phyloP scores from a whole-genome alignment of 2,113 vertebrate species.

The Micronycteris hirsuta region DNA sequence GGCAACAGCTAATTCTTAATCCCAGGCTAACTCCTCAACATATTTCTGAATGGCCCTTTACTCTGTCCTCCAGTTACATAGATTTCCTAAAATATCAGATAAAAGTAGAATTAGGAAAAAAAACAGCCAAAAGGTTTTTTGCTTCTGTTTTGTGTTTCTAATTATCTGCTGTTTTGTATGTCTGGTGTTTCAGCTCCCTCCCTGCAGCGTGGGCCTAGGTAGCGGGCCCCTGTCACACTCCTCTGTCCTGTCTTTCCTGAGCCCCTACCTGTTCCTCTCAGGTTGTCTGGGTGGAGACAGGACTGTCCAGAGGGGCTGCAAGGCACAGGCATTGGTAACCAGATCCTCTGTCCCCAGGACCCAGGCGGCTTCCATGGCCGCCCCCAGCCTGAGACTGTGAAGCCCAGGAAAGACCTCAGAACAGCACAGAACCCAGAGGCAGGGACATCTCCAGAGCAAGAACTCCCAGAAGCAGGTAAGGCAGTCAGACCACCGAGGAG shows the following conservation, averaged over 20 bases:
- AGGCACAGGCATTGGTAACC: background rate
- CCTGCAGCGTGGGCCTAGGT: background rate
- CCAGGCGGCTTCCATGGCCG: background rate
- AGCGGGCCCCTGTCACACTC: background rate
- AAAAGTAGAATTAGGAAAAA: background rate
- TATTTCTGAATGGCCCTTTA: background rate
- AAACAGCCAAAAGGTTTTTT: background rate
- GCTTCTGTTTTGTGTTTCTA: background rate
- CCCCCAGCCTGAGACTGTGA: background rate
- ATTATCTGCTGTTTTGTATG: background rate
- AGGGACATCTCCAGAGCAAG: fast-evolving
- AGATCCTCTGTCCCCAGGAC: constrained; percentile 1
- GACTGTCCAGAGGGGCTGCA: background rate
- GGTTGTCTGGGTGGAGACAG: background rate
- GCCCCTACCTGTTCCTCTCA: background rate
- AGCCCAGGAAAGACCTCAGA: background rate
- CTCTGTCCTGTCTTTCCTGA: background rate
- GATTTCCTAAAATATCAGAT: background rate
- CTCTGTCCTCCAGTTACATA: background rate
- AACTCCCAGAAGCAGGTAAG: constrained; percentile 59
- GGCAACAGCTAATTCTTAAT: constrained; percentile 14
- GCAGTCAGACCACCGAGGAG: background rate
- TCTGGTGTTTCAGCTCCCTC: background rate
- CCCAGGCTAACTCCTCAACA: background rate
- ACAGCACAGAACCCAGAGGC: background rate